These are phyloP conservation scores for Nomada ferruginata DNA, from an alignment of 2,888 invertebrate species.

Conservation along the genomic window DNA sequence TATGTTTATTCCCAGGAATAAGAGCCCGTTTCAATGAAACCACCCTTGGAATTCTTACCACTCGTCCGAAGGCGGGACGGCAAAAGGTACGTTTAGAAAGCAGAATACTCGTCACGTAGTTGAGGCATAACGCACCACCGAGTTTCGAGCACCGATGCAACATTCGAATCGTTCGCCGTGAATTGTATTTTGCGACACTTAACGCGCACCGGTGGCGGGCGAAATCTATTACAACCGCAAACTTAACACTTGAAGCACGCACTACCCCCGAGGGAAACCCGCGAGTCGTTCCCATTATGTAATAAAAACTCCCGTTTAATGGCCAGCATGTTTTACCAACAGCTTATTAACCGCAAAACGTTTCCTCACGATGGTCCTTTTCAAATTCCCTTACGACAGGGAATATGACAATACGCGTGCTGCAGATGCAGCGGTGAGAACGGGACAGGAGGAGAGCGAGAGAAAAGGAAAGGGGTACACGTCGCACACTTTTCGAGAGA, in stretches of 20 bases:
- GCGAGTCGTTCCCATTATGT: conserved; percentile 45
- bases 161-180: conserved; percentile 30
- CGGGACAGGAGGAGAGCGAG: conserved; percentile 35
- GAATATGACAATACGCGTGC: conserved; percentile 59
- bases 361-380: conserved; percentile 65
- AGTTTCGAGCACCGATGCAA: conserved; percentile 13
- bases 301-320: conserved; percentile 75
- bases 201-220: conserved; percentile 29
- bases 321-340: conserved; percentile 81
- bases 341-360: conserved; percentile 74
- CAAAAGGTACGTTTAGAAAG: conserved; percentile 42
- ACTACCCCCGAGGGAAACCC: conserved; percentile 40
- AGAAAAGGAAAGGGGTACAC: conserved; percentile 53
- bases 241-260: conserved; percentile 62
- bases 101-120: conserved; percentile 27
- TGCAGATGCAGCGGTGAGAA: conserved; percentile 53
- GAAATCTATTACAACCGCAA: conserved; percentile 67
- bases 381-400: conserved; percentile 64
- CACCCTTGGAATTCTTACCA: conserved; percentile 31
- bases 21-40: conserved; percentile 28
- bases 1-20: conserved; percentile 35
- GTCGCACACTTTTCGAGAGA: conserved; percentile 70
- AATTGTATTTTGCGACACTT: conserved; percentile 35
- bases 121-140: not conserved
- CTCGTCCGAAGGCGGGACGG: conserved; percentile 22